A percentile compares a stretch with the other conserved stretches of the same genome.
Conservation (phyloP, 2,888 invertebrate species). For the Ctena decussata region DNA sequence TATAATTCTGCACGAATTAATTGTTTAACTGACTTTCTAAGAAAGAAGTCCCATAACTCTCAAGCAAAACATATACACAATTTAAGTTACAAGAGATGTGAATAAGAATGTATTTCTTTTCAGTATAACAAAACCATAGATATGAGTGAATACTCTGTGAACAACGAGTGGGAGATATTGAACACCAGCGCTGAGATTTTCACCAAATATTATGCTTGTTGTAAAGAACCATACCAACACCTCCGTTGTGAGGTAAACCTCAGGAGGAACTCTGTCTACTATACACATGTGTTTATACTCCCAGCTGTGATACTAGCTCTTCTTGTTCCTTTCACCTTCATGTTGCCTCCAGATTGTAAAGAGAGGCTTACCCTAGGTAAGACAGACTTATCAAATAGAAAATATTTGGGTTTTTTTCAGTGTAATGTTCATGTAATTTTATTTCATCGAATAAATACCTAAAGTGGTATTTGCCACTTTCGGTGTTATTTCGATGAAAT, state of each 20-base stretch:
- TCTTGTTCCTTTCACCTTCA: slow-evolving; percentile 97
- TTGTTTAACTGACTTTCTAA: too few relatives aligned
- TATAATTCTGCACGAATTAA: too few relatives aligned
- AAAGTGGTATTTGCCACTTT: too few relatives aligned
- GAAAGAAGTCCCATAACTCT: too few relatives aligned
- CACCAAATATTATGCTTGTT: slow-evolving; percentile 72
- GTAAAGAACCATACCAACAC: slow-evolving; percentile 76
- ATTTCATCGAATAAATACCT: too few relatives aligned
- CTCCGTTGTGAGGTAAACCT: slow-evolving; percentile 48
- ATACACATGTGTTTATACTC: slow-evolving; percentile 90
- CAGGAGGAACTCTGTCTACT: slow-evolving; percentile 94
- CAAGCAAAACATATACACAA: too few relatives aligned
- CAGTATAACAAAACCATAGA: slow-evolving; percentile 52
- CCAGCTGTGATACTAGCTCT: slow-evolving; percentile 96
- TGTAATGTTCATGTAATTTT: too few relatives aligned
- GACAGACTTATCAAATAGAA: slow-evolving; percentile 41
- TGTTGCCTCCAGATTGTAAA: slow-evolving; percentile 98
- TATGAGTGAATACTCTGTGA: slow-evolving; percentile 56
- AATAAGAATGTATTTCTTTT: neutral
- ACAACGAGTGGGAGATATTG: slow-evolving; percentile 75
- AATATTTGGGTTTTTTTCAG: too few relatives aligned
- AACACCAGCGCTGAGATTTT: slow-evolving; percentile 54
- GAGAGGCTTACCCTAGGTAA: slow-evolving; percentile 99
- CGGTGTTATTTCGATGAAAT: too few relatives aligned
- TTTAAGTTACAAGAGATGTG: too few relatives aligned